Evolutionary conservation across 1,140 invertebrate species (phyloP), one percentile per base, ranked within the genome.

Genomic region (Diprion similis): DNA sequence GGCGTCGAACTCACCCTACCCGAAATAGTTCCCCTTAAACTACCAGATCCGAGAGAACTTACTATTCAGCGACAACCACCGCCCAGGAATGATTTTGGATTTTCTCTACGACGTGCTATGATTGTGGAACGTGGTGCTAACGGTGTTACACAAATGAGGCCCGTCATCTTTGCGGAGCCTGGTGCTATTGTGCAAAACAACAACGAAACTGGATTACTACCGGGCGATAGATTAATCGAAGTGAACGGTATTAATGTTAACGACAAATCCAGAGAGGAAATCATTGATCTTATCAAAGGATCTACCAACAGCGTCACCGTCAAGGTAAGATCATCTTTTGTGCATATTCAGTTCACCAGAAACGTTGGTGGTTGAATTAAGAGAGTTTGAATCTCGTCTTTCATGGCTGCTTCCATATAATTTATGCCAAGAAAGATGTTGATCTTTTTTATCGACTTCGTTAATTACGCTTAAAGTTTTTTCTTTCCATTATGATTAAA

Each of bases 131-230:
- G 93, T 17, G 79, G 82, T 48, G 79, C 86, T 8, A 83, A 82
- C 67, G 90, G 90, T 73, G 85, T 90, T 66, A 89, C 87, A n/a
- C 84, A 86, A 87, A 89, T 93, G 84, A 92, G 93, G 76, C 91
- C 94, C 46, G 95, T 98, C 3, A 95, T 97, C 68, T 96, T 98
- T 83, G 97, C 97, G 8, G 97, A 99, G 86, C 97, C 97, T 1
- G 95, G 95, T 48, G 92, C 91, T n/a, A 91, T 94, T 80, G 91
- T 92, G 46, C 92, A 93, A 70, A 91, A 93, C 78, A 91, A 92
- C 69, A 93, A 93, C 83, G 92, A 95, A 73, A 95, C 94, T 19
- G 95, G 94, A n/a, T 89, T 99, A 11, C 85, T 98, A 66, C 97
- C 97, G 51, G 97, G 97, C 10, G 97, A 99, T 88, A 91, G 95